phyloP scores from a whole-genome alignment of 2,113 vertebrate genomes.

The Hemicordylus capensis region DNA sequence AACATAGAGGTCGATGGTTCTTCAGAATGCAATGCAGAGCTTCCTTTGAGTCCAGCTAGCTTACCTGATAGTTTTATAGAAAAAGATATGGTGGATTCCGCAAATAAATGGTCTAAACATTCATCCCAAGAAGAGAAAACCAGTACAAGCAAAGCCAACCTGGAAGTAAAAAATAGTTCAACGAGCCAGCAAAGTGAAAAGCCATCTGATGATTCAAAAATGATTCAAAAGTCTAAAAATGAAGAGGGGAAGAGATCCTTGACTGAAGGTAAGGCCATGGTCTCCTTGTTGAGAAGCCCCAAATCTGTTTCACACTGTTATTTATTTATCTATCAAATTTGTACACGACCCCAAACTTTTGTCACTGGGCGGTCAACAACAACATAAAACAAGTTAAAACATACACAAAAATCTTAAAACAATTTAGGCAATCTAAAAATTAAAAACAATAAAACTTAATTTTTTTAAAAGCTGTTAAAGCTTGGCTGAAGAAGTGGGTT shows the following conservation, averaged over 20 bases:
- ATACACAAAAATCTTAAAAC: too few relatives aligned
- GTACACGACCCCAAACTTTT: too few relatives aligned
- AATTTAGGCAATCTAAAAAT: too few relatives aligned
- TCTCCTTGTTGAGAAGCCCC: neutral
- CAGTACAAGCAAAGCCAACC: neutral
- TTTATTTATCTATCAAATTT: too few relatives aligned
- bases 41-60: neutral
- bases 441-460: too few relatives aligned
- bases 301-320: neutral
- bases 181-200: neutral
- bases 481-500: too few relatives aligned
- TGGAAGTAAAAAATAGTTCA: neutral
- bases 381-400: too few relatives aligned
- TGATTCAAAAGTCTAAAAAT: neutral
- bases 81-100: neutral
- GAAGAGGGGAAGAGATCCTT: constrained; percentile 24
- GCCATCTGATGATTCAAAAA: neutral
- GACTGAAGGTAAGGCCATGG: constrained; percentile 64
- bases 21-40: neutral
- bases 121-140: neutral
- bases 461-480: too few relatives aligned
- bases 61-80: neutral
- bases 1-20: neutral
- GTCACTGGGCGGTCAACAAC: too few relatives aligned
- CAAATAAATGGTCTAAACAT: neutral